These are phyloP conservation scores for Brienomyrus brachyistius DNA, from an alignment of 2,113 vertebrate species.

Conservation along the genomic window DNA sequence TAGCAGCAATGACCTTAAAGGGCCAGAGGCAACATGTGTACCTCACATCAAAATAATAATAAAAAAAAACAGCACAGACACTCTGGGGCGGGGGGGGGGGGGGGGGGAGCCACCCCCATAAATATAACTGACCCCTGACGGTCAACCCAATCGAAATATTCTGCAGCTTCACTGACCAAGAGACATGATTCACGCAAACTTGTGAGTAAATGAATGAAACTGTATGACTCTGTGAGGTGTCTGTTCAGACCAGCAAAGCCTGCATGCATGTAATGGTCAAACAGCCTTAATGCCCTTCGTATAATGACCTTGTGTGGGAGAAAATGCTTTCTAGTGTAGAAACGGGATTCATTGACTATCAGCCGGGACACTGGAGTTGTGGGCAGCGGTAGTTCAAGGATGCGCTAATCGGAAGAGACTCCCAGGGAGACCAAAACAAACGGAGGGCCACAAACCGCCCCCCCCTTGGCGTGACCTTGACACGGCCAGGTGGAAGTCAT, in stretches of 20 bases:
- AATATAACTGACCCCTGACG: not conserved
- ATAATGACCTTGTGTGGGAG: not conserved
- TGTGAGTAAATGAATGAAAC: not conserved
- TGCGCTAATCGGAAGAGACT: conserved; percentile 19
- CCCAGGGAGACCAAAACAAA: not conserved
- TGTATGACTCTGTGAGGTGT: not conserved
- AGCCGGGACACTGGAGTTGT: not conserved
- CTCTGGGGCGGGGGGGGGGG: no score
- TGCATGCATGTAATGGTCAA: conserved; percentile 17
- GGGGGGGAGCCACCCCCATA: not conserved
- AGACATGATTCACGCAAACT: not conserved
- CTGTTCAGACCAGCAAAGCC: not conserved
- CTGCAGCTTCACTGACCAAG: not conserved
- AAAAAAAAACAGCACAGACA: not conserved
- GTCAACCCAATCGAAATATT: not conserved
- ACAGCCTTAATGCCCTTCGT: not conserved
- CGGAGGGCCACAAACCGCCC: not conserved
- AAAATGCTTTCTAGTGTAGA: conserved; percentile 22
- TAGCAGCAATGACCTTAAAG: not conserved
- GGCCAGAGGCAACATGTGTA: not conserved
- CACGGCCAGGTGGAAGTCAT: not conserved
- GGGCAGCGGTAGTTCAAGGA: not conserved
- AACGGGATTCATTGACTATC: not conserved
- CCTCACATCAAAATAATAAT: not conserved
- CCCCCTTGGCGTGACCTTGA: not conserved